phyloP scores from a whole-genome alignment of 2,797 vertebrate species.

The Rhinichthys osculus region DNA sequence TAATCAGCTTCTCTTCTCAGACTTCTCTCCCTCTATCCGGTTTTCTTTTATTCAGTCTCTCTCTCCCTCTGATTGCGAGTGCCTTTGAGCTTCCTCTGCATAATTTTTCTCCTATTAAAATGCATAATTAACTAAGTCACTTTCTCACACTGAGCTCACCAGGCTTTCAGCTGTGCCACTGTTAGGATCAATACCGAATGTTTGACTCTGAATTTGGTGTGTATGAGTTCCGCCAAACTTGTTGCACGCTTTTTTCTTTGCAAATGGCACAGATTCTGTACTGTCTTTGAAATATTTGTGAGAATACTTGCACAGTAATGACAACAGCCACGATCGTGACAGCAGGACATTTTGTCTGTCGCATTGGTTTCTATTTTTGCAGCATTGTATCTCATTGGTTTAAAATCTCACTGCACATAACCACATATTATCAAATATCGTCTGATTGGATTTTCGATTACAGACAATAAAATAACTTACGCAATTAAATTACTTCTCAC shows the following conservation, averaged over 20 bases:
- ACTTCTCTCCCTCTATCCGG: constrained; percentile 13
- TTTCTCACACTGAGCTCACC: constrained; percentile 34
- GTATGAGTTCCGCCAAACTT: constrained; percentile 1
- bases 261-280: neutral
- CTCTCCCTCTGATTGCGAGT: constrained; percentile 30
- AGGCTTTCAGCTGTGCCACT: constrained; percentile 31
- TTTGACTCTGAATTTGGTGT: constrained; percentile 9
- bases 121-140: constrained; percentile 48
- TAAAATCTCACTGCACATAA: neutral
- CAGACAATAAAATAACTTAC: neutral
- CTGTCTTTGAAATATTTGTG: neutral
- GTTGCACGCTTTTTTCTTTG: neutral
- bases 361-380: neutral
- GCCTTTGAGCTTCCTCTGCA: constrained; percentile 43
- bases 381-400: neutral
- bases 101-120: constrained; percentile 42
- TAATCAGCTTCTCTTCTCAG: constrained; percentile 44
- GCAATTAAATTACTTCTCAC: neutral
- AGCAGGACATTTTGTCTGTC: neutral
- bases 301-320: constrained; percentile 6
- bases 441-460: neutral
- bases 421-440: neutral
- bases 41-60: constrained; percentile 23
- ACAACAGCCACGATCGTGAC: neutral
- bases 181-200: constrained; percentile 25